Evolutionary conservation across 2,888 invertebrate species (phyloP).

Genomic region (Eupithecia pulchellata): DNA sequence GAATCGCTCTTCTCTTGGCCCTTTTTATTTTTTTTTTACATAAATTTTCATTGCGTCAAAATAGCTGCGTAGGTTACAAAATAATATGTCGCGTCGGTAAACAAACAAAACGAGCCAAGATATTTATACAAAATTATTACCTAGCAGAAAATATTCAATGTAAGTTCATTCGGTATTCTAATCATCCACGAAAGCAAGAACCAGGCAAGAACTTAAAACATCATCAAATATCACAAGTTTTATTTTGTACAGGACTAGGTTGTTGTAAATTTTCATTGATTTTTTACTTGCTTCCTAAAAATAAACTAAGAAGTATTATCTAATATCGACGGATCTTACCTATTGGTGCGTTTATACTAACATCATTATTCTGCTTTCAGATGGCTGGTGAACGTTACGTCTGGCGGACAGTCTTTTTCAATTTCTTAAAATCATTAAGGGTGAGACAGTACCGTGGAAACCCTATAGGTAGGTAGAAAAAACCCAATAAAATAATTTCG

Average conservation of each 20-base stretch:
- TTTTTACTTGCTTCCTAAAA: neutral
- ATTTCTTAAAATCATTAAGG: conserved; percentile 87
- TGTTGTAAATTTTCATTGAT: neutral
- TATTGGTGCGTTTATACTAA: neutral
- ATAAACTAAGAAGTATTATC: no score
- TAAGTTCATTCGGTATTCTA: neutral
- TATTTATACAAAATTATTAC: neutral
- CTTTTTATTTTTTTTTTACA: no score
- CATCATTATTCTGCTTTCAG: conserved; percentile 47
- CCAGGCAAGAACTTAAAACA: neutral
- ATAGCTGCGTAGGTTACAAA: no score
- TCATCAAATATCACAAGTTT: neutral
- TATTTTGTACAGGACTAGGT: neutral
- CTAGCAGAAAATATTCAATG: neutral
- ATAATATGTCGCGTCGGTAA: no score
- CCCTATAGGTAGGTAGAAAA: conserved; percentile 64
- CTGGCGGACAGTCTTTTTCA: conserved; percentile 81
- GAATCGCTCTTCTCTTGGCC: no score
- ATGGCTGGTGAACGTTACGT: conserved; percentile 72
- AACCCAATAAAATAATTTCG: neutral
- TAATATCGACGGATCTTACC: no score
- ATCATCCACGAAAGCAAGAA: no score
- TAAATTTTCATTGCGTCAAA: no score
- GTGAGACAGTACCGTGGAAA: conserved; percentile 70
- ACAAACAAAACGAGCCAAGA: neutral